phyloP scores from a whole-genome alignment of 2,797 vertebrate species.

The Bufotes viridis region DNA sequence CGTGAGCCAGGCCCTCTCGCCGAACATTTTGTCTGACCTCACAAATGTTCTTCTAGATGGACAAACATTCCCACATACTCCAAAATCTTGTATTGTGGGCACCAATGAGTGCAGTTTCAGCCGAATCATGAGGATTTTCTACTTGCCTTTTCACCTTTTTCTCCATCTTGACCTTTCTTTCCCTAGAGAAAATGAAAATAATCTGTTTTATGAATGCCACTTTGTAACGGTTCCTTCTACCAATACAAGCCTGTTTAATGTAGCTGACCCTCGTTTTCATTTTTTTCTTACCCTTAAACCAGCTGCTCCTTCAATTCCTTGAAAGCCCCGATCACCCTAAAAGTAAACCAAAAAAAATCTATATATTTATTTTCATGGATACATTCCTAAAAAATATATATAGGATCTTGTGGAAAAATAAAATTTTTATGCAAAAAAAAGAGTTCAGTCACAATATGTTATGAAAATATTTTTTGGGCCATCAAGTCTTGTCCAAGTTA shows the following conservation, averaged over 20 bases:
- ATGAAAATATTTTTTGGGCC: no score
- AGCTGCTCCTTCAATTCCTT: constrained; percentile 51
- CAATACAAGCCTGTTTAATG: no score
- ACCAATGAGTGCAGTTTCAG: background rate
- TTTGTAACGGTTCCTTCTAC: background rate
- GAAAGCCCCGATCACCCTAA: constrained; percentile 53
- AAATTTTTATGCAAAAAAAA: no score
- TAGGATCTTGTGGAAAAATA: no score
- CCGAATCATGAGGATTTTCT: background rate
- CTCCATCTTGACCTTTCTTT: constrained; percentile 82
- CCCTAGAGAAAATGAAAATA: constrained; percentile 75
- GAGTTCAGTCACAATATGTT: no score
- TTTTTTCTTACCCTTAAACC: constrained; percentile 58
- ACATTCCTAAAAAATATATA: no score
- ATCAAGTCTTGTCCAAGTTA: no score
- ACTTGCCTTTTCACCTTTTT: constrained; percentile 82
- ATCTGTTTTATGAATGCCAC: background rate
- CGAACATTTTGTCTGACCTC: background rate
- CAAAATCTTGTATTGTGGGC: no score
- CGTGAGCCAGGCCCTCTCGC: no score
- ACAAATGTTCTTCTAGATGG: background rate
- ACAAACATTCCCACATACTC: no score
- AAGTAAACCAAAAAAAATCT: background rate
- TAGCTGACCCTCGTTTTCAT: background rate
- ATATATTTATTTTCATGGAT: background rate